Base-by-base conservation (phyloP, 2,888 invertebrate species). In the Camptogramma bilineatum region DNA sequence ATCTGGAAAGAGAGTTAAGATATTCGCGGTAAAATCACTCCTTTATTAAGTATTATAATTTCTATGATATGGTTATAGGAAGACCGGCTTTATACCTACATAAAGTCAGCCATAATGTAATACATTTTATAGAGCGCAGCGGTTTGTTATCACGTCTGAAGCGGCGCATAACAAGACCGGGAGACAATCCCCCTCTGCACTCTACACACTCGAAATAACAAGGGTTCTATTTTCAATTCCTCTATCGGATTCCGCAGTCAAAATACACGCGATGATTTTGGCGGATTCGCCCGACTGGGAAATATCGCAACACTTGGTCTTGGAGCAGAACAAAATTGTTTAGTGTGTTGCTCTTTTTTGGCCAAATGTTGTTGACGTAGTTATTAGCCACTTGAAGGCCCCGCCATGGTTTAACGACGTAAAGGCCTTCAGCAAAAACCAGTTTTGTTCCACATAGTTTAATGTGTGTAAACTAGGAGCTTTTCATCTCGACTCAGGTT, bases 211-310 rank as follows among this genome's bases (percentile, higher is more conserved):
- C 83, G 83, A 91, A 90, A 92, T 92, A 92, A 92, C 91, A 91
- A 91, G 91, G 87, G 87, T 85, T 85, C 90, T 90, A 91, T 89
- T 91, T 91, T 91, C 90, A 89, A 90, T 91, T 90, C 87, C 84
- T 87, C 83, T 79, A 86, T 82, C 78, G 83, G 78, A 70, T 82
- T 82, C 80, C 74, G 85, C 71, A 86, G 86, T 83, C 82, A 71
- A 76, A 56, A 52, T 54, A n/a, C 31, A 62, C 66, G 34, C 10
- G 42, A 56, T 53, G 44, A 52, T 61, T 64, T 60, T 44, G 58
- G 53, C 44, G 34, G 52, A 56, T 52, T 17, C 16, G 28, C 18
- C 19, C 28, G 21, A 50, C 34, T 52, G 47, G 48, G 34, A 34
- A 56, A 48, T 56, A 48, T 56, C 34, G 34, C 18, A 2, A 34